phyloP scores from a whole-genome alignment of 2,797 vertebrate genomes.

The Ctenopoma kingsleyae region DNA sequence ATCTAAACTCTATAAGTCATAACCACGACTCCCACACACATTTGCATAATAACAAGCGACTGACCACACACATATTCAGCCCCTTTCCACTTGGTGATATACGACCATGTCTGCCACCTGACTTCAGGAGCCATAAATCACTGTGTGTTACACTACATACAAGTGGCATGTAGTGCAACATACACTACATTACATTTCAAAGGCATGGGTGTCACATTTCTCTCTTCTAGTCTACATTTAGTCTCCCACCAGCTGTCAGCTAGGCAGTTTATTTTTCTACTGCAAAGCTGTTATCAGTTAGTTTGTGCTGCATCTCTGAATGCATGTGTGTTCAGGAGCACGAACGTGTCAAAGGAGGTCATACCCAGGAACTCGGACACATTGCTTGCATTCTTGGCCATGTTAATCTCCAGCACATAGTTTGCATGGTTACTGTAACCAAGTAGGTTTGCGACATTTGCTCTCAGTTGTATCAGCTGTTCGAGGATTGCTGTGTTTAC shows the following conservation, averaged over 20 bases:
- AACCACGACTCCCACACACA: neutral
- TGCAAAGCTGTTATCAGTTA: neutral
- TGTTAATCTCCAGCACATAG: conserved; percentile 95
- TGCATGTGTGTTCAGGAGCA: neutral
- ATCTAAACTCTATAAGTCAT: neutral
- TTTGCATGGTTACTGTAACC: conserved; percentile 92
- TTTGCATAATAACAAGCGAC: neutral
- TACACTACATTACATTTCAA: neutral
- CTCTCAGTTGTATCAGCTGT: conserved; percentile 88
- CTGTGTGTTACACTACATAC: neutral
- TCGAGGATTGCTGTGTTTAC: conserved; percentile 92
- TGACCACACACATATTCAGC: neutral
- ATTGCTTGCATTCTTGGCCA: conserved; percentile 87
- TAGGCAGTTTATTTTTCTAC: conserved; percentile 7
- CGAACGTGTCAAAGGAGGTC: conserved; percentile 8
- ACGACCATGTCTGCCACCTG: neutral
- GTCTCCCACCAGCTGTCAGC: neutral
- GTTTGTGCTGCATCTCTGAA: neutral
- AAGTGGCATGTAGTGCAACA: conserved; percentile 7
- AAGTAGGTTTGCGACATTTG: conserved; percentile 90
- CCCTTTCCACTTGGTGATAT: neutral
- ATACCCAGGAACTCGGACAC: conserved; percentile 83
- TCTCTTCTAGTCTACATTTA: neutral
- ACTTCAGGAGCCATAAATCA: conserved; percentile 20
- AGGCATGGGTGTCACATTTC: conserved; percentile 18